Conservation (phyloP, 2,113 vertebrate genomes). For the Limnothrissa miodon region DNA sequence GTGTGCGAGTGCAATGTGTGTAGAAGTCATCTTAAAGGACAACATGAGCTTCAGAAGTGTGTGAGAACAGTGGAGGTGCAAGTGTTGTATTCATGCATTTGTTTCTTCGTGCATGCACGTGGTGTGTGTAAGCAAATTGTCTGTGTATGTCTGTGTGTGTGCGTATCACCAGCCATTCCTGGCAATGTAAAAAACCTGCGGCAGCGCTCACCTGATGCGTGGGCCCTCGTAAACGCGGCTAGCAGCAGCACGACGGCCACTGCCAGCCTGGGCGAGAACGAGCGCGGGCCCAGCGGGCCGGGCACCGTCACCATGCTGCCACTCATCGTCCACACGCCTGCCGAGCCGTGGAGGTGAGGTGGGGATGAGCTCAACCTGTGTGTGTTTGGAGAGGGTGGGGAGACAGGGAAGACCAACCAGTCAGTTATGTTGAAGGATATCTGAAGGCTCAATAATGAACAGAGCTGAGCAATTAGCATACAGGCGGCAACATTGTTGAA, state of each 20-base stretch:
- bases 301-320: conserved; percentile 74
- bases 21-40: too few relatives aligned
- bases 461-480: not conserved
- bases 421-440: not conserved
- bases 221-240: conserved; percentile 63
- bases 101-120: conserved; percentile 24
- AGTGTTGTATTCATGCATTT: too few relatives aligned
- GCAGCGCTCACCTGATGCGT: conserved; percentile 69
- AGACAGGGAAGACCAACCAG: not conserved
- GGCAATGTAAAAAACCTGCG: not conserved
- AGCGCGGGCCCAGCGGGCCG: conserved; percentile 57
- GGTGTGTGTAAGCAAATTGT: not conserved
- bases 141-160: conserved; percentile 17
- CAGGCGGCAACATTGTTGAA: not conserved
- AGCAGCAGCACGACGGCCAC: conserved; percentile 61
- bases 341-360: conserved; percentile 52
- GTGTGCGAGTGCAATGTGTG: too few relatives aligned
- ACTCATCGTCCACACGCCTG: conserved; percentile 70
- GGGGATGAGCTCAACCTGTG: conserved; percentile 66
- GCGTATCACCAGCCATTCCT: conserved; percentile 22
- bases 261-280: conserved; percentile 55
- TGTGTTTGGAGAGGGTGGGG: not conserved
- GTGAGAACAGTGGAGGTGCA: too few relatives aligned
- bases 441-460: not conserved
- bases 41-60: too few relatives aligned